Base-by-base conservation (phyloP, 2,797 vertebrate species). In the Chiroxiphia lanceolata region DNA sequence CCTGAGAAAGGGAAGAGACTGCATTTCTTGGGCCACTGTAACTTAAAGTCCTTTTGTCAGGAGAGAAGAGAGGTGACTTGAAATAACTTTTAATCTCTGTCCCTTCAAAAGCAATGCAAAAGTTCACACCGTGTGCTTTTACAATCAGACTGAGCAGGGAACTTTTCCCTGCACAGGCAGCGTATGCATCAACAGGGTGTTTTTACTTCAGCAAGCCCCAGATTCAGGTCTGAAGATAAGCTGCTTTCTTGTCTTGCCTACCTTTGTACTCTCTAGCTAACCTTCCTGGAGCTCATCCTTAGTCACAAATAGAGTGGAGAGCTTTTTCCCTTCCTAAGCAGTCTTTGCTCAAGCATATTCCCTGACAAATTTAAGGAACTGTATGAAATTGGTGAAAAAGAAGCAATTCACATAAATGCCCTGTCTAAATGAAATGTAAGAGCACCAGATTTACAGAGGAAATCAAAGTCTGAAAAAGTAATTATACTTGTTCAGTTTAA, bases 401-500 rank as follows among this genome's bases (percentile, higher is more conserved):
- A 93, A 91, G 29, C 31, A 93, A 74, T 60, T 83, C 38, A 25
- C n/a, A 15, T 74, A 64, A 76, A 79, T 42, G 67, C 50, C 29
- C 36, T 38, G 34, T 69, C 72, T 80, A 84, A 88, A 82, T 22
- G 16, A 74, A 94, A 93, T 26, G 47, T 38, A 85, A 36, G 15
- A 91, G 40, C 11, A 57, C 40, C 72, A 60, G 29, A 47, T 51
- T 56, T 89, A 36, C 31, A 93, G 69, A 91, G 94, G 87, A 92
- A 95, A 89, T 56, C 45, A 45, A 82, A 79, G 75, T 87, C 94
- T 87, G 87, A 88, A 87, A 85, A 89, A 77, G 64, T 61, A 90
- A 90, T 95, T 92, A 65, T 8, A 7, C 12, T 90, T 95, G 63
- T 86, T 94, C 70, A 88, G 65, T 69, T 80, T 86, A 95, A 96